phyloP scores from a whole-genome alignment of 2,113 vertebrate species.

The Madoqua kirkii region DNA sequence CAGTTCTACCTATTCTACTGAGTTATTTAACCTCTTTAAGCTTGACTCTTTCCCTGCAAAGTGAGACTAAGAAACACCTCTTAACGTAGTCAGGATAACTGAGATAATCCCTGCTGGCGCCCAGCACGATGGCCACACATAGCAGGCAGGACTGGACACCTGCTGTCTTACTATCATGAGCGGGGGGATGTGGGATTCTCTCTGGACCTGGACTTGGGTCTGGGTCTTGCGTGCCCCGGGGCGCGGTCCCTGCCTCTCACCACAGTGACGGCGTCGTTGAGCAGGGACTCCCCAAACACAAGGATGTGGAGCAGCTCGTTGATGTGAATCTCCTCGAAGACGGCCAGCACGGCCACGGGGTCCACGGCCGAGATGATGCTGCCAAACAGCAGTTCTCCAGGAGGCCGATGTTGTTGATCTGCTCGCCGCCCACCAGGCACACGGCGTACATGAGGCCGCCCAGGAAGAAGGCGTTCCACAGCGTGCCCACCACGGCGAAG shows the following conservation, averaged over 20 bases:
- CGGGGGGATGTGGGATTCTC: not conserved
- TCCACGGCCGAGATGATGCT: constrained; percentile 97
- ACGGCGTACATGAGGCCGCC: constrained; percentile 90
- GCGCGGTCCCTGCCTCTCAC: constrained; percentile 53
- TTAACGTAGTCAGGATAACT: not conserved
- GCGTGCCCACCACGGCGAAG: constrained; percentile 95
- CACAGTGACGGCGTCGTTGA: constrained; percentile 97
- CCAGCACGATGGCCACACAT: not conserved
- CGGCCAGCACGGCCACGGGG: constrained; percentile 95
- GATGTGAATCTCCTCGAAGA: constrained; percentile 99
- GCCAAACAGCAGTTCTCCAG: constrained; percentile 93
- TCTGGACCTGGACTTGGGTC: not conserved
- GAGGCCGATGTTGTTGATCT: constrained; percentile 83
- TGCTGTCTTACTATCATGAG: not conserved
- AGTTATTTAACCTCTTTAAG: not conserved
- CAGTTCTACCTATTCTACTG: not conserved
- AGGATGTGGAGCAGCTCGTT: constrained; percentile 97
- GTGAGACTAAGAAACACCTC: not conserved
- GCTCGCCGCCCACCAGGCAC: constrained; percentile 83
- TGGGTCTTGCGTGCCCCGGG: not conserved
- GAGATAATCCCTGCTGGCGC: not conserved
- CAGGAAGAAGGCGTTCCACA: constrained; percentile 97
- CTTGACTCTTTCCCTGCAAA: not conserved
- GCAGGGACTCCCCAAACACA: constrained; percentile 97
- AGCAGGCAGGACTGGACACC: not conserved